These are phyloP conservation scores for Teleogryllus oceanicus DNA, from an alignment of 2,888 invertebrate species.

Conservation along the genomic window DNA sequence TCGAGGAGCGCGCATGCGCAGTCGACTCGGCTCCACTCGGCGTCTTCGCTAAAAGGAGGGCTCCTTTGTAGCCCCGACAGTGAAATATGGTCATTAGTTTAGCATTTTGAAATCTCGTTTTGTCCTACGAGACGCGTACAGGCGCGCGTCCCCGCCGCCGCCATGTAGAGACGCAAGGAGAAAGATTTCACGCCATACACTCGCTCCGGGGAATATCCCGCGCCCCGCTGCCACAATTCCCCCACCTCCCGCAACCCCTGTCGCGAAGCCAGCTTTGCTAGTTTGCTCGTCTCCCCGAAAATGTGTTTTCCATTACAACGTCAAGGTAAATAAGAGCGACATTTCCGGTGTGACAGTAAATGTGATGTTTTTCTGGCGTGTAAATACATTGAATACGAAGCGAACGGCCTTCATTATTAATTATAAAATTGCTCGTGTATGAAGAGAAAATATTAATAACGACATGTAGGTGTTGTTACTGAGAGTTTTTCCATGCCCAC, in stretches of 20 bases:
- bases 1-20: too few relatives aligned
- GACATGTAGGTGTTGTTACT: background rate
- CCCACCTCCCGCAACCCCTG: background rate
- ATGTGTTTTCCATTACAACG: background rate
- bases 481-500: too few relatives aligned
- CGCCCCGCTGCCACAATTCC: background rate
- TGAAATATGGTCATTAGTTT: background rate
- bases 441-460: background rate
- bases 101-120: background rate
- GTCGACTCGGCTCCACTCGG: too few relatives aligned
- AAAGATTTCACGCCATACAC: background rate
- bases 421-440: background rate
- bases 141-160: too few relatives aligned
- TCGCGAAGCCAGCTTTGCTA: background rate
- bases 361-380: background rate
- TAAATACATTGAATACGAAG: slow-evolving; percentile 1
- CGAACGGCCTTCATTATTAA: background rate
- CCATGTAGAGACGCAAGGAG: too few relatives aligned
- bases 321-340: background rate
- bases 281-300: background rate
- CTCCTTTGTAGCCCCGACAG: too few relatives aligned
- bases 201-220: background rate
- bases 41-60: too few relatives aligned
- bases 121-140: too few relatives aligned
- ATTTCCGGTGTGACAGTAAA: background rate